Base-by-base conservation (phyloP, 2,113 vertebrate genomes). In the Noctilio leporinus region DNA sequence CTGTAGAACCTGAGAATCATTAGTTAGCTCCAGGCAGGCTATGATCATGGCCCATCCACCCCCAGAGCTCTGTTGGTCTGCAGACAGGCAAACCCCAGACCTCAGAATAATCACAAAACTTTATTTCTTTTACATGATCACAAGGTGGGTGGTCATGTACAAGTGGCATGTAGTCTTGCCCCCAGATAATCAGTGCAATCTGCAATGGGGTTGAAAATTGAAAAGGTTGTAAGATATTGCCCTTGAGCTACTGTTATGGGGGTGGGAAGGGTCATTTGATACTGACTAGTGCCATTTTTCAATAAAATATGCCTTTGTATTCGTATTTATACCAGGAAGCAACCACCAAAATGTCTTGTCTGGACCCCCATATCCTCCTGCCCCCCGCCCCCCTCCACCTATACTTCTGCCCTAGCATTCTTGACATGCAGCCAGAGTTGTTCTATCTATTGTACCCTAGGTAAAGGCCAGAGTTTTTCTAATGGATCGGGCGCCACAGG, bases 211-310 rank as follows among this genome's bases (percentile, higher is more conserved):
- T 70, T 40, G 28, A 76, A 85, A 45, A 70, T 70, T 40, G 28
- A 76, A 85, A 45, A 70, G 10, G 1, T 49, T 47, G 26, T n/a
- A 35, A 38, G 83, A 73, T 11, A 51, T 0, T 38, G n/a, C 40
- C 45, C 55, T 49, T n/a, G 24, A 59, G n/a, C 40, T 80, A 70
- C 40, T 73, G 15, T 19, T 19, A 2, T 10, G 35, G 45, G 30
- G 14, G 9, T 0, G n/a, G 1, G 7, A 6, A 17, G 5, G 12
- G 1, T 45, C 62, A 38, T 51, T 43, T 67, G 33, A 69, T 3
- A 84, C 38, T 33, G 57, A 69, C 45, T 38, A 72, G 22, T 43
- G 30, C 40, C 53, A 30, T 5, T 86, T 26, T 65, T 19, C 76
- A 43, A 40, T 55, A 49, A 73, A 80, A 83, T n/a, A 35, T 45